Conservation (phyloP, 1,140 invertebrate genomes). For the Drosophila eugracilis region DNA sequence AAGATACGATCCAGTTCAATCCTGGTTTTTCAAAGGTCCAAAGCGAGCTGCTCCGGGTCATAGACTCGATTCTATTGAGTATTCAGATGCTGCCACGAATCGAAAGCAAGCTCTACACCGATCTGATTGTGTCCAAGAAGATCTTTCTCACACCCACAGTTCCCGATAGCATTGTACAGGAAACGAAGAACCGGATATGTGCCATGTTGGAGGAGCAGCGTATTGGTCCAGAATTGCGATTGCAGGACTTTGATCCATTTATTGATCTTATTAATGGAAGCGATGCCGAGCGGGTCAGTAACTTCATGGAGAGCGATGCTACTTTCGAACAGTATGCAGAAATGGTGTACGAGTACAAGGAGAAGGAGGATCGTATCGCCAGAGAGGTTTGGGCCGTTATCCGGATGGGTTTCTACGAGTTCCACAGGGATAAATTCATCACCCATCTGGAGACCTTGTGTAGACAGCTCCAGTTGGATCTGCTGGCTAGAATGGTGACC, state of each 20-base stretch:
- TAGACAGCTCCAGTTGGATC: conserved; percentile 88
- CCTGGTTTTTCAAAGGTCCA: conserved; percentile 92
- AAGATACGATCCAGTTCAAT: conserved; percentile 90
- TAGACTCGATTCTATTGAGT: conserved; percentile 90
- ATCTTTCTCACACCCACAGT: conserved; percentile 88
- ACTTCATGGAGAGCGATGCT: conserved; percentile 89
- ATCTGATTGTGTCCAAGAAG: conserved; percentile 70
- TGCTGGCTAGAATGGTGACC: conserved; percentile 90
- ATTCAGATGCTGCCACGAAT: conserved; percentile 90
- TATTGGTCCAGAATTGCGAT: conserved; percentile 88
- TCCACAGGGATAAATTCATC: conserved; percentile 93
- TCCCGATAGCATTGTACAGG: conserved; percentile 87
- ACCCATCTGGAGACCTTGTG: conserved; percentile 89
- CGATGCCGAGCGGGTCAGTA: conserved; percentile 87
- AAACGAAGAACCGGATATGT: conserved; percentile 86
- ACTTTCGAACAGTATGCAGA: conserved; percentile 89
- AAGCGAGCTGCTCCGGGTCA: conserved; percentile 89
- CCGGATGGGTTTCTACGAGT: conserved; percentile 93
- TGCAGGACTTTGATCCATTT: conserved; percentile 93
- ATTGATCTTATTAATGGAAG: conserved; percentile 91
- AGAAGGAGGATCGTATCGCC: conserved; percentile 88
- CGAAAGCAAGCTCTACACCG: conserved; percentile 86
- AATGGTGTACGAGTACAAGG: conserved; percentile 88
- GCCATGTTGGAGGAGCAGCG: conserved; percentile 89
- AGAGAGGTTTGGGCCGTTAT: conserved; percentile 88